Evolutionary conservation across 2,888 invertebrate species (phyloP).

Genomic region (Epiperipatus broadwayi): DNA sequence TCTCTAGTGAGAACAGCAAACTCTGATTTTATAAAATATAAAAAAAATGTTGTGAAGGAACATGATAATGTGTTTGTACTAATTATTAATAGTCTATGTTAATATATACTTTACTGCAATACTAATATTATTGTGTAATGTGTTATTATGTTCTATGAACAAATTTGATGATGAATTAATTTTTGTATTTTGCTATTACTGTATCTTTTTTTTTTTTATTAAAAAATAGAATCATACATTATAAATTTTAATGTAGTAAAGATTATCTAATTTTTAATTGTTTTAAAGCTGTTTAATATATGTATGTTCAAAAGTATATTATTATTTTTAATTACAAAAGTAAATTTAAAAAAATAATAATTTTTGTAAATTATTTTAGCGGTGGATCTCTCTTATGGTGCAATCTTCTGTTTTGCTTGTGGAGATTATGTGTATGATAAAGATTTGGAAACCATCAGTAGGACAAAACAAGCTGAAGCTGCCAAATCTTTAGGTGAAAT

Average conservation of each 20-base stretch:
- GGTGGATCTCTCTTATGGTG: conserved; percentile 68
- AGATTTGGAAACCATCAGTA: conserved; percentile 37
- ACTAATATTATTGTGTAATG: no score
- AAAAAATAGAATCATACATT: conserved; percentile 17
- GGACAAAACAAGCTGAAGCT: conserved; percentile 22
- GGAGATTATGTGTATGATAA: conserved; percentile 77
- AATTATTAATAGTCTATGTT: no score
- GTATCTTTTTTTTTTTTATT: conserved; percentile 16
- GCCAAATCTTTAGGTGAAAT: conserved; percentile 20
- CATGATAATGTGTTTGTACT: no score
- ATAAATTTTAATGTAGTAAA: conserved; percentile 4
- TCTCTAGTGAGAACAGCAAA: no score
- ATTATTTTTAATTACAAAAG: conserved; percentile 5
- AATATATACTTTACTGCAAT: no score
- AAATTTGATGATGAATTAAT: no score
- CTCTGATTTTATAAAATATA: no score
- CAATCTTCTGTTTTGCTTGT: conserved; percentile 71
- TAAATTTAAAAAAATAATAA: conserved; percentile 9
- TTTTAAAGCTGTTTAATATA: no score
- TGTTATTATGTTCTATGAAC: no score
- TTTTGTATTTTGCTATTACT: no score
- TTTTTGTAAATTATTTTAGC: conserved; percentile 31
- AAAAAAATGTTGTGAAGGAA: no score
- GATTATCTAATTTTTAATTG: conserved; percentile 15
- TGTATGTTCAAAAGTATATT: conserved; percentile 14